A percentile compares a stretch with the other conserved stretches of the same genome.
Conservation (phyloP, 2,113 vertebrate genomes). For the Alaudala cheleensis region DNA sequence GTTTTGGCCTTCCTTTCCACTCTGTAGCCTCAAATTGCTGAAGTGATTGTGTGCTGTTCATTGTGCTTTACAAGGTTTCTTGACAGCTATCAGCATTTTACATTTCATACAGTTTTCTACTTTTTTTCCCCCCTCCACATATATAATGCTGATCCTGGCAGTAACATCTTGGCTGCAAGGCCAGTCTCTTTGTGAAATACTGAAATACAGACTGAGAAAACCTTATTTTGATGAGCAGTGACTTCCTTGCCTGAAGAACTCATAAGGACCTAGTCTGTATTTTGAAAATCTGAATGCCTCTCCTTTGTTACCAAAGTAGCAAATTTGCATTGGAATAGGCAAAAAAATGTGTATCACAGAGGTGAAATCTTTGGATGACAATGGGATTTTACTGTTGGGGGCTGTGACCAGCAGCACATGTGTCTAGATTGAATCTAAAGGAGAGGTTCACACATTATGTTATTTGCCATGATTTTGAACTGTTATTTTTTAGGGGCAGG, state of each 20-base stretch:
- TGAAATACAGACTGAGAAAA: background rate
- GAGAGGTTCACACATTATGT: background rate
- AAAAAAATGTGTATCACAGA: background rate
- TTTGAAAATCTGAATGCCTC: background rate
- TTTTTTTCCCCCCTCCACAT: accelerated
- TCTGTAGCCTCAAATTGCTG: background rate
- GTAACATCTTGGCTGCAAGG: background rate
- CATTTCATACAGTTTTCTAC: background rate
- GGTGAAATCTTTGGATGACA: background rate
- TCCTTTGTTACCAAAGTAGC: background rate
- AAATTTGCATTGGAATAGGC: background rate
- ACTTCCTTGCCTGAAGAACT: background rate
- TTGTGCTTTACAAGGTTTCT: background rate
- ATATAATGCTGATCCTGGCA: background rate
- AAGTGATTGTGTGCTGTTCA: background rate
- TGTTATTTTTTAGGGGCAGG: background rate
- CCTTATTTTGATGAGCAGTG: background rate
- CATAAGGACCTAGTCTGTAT: background rate
- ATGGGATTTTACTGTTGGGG: background rate
- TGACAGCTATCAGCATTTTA: background rate
- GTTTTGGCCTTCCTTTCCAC: background rate
- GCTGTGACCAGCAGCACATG: accelerated
- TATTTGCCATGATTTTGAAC: background rate
- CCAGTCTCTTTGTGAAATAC: background rate
- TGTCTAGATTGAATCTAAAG: background rate